Percentiles rank a stretch among this genome's conserved stretches.
phyloP scores from a whole-genome alignment of 2,888 invertebrate species.

The Pterostichus niger region DNA sequence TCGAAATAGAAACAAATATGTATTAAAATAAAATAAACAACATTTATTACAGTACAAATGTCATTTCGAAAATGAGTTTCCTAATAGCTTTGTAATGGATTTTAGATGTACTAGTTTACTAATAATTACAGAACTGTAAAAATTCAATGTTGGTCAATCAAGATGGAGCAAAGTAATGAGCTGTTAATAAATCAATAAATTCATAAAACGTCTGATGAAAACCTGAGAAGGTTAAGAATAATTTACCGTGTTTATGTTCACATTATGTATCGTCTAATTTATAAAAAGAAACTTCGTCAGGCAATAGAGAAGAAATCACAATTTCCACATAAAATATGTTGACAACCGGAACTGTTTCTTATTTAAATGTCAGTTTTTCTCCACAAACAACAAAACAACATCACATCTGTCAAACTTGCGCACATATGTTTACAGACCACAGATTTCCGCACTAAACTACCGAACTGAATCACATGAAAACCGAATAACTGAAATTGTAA shows the following conservation, averaged over 20 bases:
- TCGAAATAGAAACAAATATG: no score
- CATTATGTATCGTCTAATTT: neutral
- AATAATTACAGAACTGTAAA: neutral
- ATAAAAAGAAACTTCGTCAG: neutral
- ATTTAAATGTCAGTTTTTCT: neutral
- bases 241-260: slow-evolving; percentile 12
- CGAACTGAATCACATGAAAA: neutral
- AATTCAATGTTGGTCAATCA: neutral
- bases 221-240: neutral
- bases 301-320: neutral
- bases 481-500: slow-evolving; percentile 1
- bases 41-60: neutral
- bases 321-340: slow-evolving; percentile 1
- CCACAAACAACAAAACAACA: slow-evolving; percentile 14
- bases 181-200: slow-evolving; percentile 48
- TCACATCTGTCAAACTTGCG: slow-evolving; percentile 23
- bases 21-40: slow-evolving; percentile 27
- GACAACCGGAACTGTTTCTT: slow-evolving; percentile 13
- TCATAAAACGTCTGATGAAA: neutral
- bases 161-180: slow-evolving; percentile 22
- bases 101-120: neutral
- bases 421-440: slow-evolving; percentile 55
- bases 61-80: slow-evolving; percentile 29
- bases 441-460: slow-evolving; percentile 14
- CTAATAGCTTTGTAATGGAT: slow-evolving; percentile 29